Conservation (phyloP, 2,113 vertebrate species). For the Platysternon megacephalum region DNA sequence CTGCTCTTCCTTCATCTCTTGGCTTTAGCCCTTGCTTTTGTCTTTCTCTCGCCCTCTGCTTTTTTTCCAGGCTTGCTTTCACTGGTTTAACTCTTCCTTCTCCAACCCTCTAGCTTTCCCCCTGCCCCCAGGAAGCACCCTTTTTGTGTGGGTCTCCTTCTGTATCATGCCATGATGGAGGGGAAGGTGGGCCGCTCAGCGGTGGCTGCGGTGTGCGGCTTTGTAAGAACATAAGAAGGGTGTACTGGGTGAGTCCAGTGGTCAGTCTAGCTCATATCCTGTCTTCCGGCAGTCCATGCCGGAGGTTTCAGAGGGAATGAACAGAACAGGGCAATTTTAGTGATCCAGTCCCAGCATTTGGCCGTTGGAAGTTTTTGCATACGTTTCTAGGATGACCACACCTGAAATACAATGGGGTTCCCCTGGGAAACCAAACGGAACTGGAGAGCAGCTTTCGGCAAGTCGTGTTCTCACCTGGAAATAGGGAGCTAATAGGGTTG, state of each 20-base stretch:
- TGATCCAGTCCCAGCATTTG: not conserved
- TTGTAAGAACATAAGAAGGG: not conserved
- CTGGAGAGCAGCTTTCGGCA: not conserved
- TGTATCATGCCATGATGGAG: not conserved
- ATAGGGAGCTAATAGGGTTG: not conserved
- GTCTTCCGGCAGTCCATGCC: too few species aligned
- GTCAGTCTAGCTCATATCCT: not conserved
- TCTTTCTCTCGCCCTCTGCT: slow-evolving; percentile 4
- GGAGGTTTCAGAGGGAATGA: not conserved
- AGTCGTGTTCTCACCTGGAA: not conserved
- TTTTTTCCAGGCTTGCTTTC: not conserved
- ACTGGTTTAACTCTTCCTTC: slow-evolving; percentile 15
- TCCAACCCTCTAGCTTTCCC: not conserved
- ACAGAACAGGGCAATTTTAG: not conserved
- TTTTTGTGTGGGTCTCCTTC: not conserved
- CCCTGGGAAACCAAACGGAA: not conserved
- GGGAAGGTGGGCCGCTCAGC: not conserved
- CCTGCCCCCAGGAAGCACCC: not conserved
- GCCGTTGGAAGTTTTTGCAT: not conserved
- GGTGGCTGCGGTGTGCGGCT: not conserved
- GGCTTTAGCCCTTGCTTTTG: slow-evolving; percentile 32
- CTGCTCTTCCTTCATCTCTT: slow-evolving; percentile 26
- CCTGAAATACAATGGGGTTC: not conserved
- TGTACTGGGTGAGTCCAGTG: not conserved
- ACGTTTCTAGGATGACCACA: not conserved